A percentile compares a stretch with the other conserved stretches of the same genome.
These are phyloP conservation scores for Whitmania pigra DNA, from an alignment of 1,140 invertebrate species.

Conservation along the genomic window DNA sequence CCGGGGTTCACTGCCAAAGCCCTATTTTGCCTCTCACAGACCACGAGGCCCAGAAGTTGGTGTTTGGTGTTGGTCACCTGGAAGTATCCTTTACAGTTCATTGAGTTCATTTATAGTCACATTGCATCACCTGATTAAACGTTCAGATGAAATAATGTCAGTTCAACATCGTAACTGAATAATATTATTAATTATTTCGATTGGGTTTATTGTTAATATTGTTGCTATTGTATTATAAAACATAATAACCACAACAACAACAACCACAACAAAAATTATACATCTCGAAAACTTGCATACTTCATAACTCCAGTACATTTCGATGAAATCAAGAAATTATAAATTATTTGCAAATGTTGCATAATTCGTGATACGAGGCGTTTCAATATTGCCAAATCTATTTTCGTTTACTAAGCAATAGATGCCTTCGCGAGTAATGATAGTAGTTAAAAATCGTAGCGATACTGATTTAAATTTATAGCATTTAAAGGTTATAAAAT, in stretches of 20 bases:
- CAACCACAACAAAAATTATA: too few relatives aligned
- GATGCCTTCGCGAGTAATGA: background rate
- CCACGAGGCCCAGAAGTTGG: slow-evolving; percentile 69
- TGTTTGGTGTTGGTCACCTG: slow-evolving; percentile 88
- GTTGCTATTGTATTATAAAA: too few relatives aligned
- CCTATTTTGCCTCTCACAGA: slow-evolving; percentile 71
- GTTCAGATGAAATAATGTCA: background rate
- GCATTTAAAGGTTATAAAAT: too few relatives aligned
- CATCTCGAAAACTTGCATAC: too few relatives aligned
- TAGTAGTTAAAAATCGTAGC: background rate
- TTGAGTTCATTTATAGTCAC: background rate
- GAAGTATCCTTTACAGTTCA: slow-evolving; percentile 82
- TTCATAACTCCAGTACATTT: too few relatives aligned
- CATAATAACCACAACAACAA: too few relatives aligned
- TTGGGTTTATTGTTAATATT: background rate
- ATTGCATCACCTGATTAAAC: background rate
- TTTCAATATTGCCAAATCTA: background rate
- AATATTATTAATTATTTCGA: background rate
- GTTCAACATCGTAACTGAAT: background rate
- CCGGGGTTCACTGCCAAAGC: slow-evolving; percentile 65
- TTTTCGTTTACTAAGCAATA: background rate
- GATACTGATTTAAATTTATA: too few relatives aligned
- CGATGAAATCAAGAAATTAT: background rate
- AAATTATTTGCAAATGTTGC: background rate
- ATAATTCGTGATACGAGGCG: background rate